phyloP scores from a whole-genome alignment of 2,797 vertebrate genomes.

The Bovichtus variegatus region DNA sequence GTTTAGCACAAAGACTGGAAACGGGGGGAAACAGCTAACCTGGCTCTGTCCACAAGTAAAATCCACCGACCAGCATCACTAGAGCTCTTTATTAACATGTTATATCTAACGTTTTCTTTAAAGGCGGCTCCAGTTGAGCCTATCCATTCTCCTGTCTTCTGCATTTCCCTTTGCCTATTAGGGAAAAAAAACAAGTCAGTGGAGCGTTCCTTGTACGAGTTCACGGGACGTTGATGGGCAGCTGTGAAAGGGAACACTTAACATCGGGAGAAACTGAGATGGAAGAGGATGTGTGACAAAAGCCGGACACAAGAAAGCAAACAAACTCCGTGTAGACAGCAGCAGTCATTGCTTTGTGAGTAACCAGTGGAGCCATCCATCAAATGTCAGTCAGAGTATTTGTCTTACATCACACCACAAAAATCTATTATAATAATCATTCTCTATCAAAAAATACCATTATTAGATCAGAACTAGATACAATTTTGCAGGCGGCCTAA shows the following conservation, averaged over 20 bases:
- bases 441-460: background rate
- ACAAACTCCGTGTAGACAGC: slow-evolving; percentile 68
- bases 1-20: too few relatives aligned
- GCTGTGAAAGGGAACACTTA: slow-evolving; percentile 81
- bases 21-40: background rate
- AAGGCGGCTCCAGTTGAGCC: background rate
- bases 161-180: slow-evolving; percentile 29
- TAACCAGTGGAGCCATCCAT: slow-evolving; percentile 40
- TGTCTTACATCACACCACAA: slow-evolving; percentile 12
- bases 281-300: slow-evolving; percentile 74
- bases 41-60: background rate
- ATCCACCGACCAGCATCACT: background rate
- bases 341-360: slow-evolving; percentile 24
- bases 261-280: slow-evolving; percentile 72
- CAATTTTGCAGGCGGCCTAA: background rate
- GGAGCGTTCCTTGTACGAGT: slow-evolving; percentile 67
- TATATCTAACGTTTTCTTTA: background rate
- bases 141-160: slow-evolving; percentile 8
- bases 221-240: slow-evolving; percentile 79
- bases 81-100: background rate
- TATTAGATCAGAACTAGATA: background rate
- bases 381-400: slow-evolving; percentile 27
- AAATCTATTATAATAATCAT: background rate
- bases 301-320: slow-evolving; percentile 77
- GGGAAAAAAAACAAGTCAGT: slow-evolving; percentile 23